A percentile compares a stretch with the other conserved stretches of the same genome.
These are phyloP conservation scores for Chrysina gloriosa DNA, from an alignment of 2,888 invertebrate species.

Conservation along the genomic window DNA sequence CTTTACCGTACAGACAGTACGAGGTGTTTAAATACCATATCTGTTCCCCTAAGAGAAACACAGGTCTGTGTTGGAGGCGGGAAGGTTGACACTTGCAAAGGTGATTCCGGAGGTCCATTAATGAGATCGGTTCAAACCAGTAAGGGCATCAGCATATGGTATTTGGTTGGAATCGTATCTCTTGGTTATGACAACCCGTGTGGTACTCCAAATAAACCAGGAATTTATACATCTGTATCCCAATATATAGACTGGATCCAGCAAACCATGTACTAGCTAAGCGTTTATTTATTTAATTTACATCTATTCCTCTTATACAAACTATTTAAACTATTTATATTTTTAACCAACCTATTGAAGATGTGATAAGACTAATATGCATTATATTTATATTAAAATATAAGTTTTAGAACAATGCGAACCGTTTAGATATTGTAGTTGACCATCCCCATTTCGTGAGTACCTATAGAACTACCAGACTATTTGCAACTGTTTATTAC, in stretches of 20 bases:
- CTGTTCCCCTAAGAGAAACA: slow-evolving; percentile 21
- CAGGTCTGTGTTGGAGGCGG: slow-evolving; percentile 80
- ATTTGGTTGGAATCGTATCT: slow-evolving; percentile 74
- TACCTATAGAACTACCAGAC: not conserved
- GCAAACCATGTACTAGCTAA: slow-evolving; percentile 21
- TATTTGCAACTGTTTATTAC: not conserved
- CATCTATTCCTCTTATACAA: not conserved
- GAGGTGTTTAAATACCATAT: slow-evolving; percentile 34
- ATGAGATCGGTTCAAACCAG: slow-evolving; percentile 67
- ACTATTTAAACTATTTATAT: not conserved
- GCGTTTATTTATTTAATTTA: not conserved
- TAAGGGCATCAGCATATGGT: slow-evolving; percentile 67
- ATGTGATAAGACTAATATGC: slow-evolving; percentile 24
- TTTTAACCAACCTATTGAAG: not conserved
- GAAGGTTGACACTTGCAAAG: slow-evolving; percentile 75
- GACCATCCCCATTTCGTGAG: not conserved
- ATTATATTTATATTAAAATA: slow-evolving; percentile 22
- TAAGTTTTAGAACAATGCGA: too few relatives aligned
- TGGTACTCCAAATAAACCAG: slow-evolving; percentile 74
- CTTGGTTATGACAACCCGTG: slow-evolving; percentile 71
- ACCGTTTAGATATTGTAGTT: not conserved
- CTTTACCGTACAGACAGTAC: slow-evolving; percentile 43
- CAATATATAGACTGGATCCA: slow-evolving; percentile 72
- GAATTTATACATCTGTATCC: slow-evolving; percentile 73
- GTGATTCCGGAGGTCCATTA: slow-evolving; percentile 81